phyloP scores from a whole-genome alignment of 1,140 invertebrate species.

The Ruditapes philippinarum region DNA sequence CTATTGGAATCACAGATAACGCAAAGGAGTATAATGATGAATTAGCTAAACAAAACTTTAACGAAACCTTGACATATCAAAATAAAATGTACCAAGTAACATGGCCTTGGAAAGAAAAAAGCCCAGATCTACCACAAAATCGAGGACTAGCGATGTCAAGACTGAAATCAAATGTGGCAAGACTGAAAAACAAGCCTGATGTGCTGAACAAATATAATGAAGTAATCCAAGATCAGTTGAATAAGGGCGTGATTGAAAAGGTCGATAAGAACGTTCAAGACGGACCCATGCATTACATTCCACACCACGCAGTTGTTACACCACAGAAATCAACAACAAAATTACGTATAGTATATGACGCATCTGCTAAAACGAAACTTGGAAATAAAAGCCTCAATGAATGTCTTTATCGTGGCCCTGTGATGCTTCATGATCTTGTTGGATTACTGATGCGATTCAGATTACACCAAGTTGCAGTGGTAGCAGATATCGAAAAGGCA shows the following conservation, averaged over 20 bases:
- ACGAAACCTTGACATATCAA: too few relatives aligned
- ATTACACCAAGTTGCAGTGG: background rate
- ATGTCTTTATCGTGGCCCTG: background rate
- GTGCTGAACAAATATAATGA: background rate
- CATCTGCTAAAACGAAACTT: background rate
- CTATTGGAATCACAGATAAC: background rate
- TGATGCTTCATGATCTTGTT: background rate
- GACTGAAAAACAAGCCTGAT: constrained; percentile 9
- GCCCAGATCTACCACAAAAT: background rate
- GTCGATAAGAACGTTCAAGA: background rate
- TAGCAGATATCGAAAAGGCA: constrained; percentile 11
- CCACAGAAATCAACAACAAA: constrained; percentile 1
- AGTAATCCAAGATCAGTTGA: constrained; percentile 8
- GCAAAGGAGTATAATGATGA: too few relatives aligned
- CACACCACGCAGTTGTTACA: constrained; percentile 20
- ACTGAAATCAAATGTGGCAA: background rate
- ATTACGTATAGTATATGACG: background rate
- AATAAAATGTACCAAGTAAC: too few relatives aligned
- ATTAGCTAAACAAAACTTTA: too few relatives aligned
- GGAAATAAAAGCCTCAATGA: background rate
- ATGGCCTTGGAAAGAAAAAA: constrained; percentile 5
- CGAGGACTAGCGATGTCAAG: background rate
- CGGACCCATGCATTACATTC: background rate
- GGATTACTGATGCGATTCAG: background rate
- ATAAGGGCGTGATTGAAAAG: constrained; percentile 25